These are phyloP conservation scores for Mungos mungo DNA, from an alignment of 2,113 vertebrate species.

Conservation along the genomic window DNA sequence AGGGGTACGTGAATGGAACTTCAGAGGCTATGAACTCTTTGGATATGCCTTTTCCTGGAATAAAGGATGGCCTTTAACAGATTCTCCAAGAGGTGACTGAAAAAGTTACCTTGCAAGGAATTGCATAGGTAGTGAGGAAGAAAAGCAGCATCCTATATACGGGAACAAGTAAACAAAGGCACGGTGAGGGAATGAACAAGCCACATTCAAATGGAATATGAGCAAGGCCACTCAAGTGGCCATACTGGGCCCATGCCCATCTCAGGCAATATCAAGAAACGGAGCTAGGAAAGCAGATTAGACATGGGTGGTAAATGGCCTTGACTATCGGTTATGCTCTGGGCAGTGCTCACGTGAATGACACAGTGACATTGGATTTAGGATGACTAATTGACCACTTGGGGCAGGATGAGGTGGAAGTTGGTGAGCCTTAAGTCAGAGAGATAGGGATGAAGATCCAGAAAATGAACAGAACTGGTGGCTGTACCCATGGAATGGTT, in stretches of 20 bases:
- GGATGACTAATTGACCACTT: background rate
- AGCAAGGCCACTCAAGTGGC: background rate
- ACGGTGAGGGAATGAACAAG: background rate
- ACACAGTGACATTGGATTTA: background rate
- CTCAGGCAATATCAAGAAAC: background rate
- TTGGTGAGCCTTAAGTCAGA: background rate
- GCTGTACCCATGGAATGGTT: background rate
- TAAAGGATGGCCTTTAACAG: background rate
- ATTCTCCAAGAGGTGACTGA: background rate
- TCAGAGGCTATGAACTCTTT: background rate
- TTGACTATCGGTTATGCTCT: background rate
- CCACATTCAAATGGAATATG: background rate
- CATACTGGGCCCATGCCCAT: background rate
- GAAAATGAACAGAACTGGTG: background rate
- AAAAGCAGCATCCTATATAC: background rate
- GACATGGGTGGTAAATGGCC: background rate
- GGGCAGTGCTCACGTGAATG: background rate
- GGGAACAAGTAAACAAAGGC: background rate
- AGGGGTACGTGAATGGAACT: background rate
- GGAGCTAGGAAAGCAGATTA: background rate
- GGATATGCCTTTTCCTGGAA: background rate
- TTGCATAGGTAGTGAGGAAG: background rate
- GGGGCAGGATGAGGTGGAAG: background rate
- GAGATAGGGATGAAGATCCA: background rate
- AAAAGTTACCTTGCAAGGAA: background rate